Evolutionary conservation across 2,888 invertebrate genomes (phyloP).

Genomic region (Julus scanicus): DNA sequence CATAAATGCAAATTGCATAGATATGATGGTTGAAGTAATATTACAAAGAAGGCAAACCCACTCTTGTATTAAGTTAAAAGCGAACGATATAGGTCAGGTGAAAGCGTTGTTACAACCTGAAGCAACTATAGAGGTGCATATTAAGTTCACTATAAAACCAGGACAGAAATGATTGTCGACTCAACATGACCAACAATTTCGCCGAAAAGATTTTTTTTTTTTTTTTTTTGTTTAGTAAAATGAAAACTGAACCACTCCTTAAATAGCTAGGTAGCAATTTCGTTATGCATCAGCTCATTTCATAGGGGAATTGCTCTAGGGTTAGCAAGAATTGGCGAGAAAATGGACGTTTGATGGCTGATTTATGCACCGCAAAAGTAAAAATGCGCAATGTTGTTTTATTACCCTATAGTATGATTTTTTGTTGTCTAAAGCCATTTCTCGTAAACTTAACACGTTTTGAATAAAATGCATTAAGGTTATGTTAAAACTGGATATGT

Average conservation of each 20-base stretch:
- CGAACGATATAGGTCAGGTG: constrained; percentile 31
- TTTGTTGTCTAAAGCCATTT: not conserved
- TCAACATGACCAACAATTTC: constrained; percentile 17
- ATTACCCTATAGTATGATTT: not conserved
- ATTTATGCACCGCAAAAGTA: not conserved
- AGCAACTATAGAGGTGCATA: constrained; percentile 20
- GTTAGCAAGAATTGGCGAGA: not conserved
- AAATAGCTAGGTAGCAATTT: constrained; percentile 12
- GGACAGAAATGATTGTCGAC: constrained; percentile 28
- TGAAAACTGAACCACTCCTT: constrained; percentile 21
- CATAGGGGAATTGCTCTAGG: not conserved
- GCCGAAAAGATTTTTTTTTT: constrained; percentile 16
- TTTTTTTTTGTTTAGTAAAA: constrained; percentile 10
- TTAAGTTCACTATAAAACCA: constrained; percentile 19
- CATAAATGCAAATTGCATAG: constrained; percentile 20
- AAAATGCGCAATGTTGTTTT: not conserved
- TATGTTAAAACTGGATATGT: not conserved
- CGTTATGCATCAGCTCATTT: constrained; percentile 1
- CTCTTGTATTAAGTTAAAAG: not conserved
- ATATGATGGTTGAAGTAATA: not conserved
- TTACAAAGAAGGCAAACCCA: not conserved
- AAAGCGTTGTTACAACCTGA: constrained; percentile 5
- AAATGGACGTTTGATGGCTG: not conserved
- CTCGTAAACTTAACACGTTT: not conserved
- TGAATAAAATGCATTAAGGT: not conserved